Evolutionary conservation across 2,113 vertebrate genomes (phyloP), one percentile per base, ranked within the genome.

Genomic region (Petrocephalus microphthalmus): DNA sequence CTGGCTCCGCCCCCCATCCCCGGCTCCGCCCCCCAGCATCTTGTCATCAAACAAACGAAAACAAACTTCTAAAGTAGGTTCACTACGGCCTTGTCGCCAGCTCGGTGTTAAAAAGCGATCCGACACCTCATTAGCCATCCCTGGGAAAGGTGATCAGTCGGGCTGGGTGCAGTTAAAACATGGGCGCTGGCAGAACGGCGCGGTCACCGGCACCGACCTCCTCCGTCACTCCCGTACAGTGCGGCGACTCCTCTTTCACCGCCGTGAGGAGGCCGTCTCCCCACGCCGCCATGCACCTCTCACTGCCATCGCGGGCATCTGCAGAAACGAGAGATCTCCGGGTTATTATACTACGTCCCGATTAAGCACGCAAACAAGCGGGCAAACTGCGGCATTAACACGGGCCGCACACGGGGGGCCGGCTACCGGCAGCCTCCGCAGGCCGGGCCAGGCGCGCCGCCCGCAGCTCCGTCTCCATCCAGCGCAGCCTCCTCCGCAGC

Each of bases 401-500:
- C 25, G 17, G 52, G 52, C 15, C 10, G 8, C 52, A 54, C 1
- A 54, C 52, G 3, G 7, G 1, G 37, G 4, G 29, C 71, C 60
- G 25, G 71, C 15, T 78, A 78, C 71, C 33, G 33, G 37, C 71
- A 78, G 15, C 71, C 33, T 78, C 71, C 7, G 71, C 33, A 78
- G 6, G 29, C 5, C 71, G 15, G 71, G 71, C 71, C 6, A 5
- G 71, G 33, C 17, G 29, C 33, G 71, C 71, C 71, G 87, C 88
- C 64, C 88, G 74, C 42, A 90, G 53, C 57, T 89, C 25, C 13
- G 87, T 88, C 86, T 92, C 91, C 19, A 88, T 88, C 81, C 88
- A 19, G 56, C 88, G 56, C 2, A 92, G 88, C 8, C 89, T 88
- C 15, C 51, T 86, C 56, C 89, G 91, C 90, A 92, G 90, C 0